Evolutionary conservation across 30 jellyfish, hydroid and myxozoan genomes (phyloP).

Genomic region (Cassiopea andromeda): DNA sequence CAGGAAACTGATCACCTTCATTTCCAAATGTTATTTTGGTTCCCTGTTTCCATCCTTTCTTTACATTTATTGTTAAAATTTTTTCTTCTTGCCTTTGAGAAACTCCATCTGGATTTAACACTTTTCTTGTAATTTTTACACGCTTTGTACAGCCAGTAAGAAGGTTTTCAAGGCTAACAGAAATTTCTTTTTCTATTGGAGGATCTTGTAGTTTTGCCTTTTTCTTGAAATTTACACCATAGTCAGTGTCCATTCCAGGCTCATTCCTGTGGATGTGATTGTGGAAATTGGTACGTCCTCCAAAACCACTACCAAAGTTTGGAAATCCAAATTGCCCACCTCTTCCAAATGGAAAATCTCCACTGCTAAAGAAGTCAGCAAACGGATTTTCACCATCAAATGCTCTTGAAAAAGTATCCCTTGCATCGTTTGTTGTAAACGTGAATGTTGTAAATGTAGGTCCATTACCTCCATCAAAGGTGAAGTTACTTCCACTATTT

Average conservation of each 20-base stretch:
- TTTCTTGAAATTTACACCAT: constrained; percentile 47
- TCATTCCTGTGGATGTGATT: constrained; percentile 35
- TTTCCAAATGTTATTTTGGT: constrained; percentile 84
- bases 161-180: constrained; percentile 74
- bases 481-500: constrained; percentile 40
- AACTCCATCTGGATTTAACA: constrained; percentile 53
- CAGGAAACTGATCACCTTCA: constrained; percentile 88
- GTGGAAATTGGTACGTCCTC: constrained; percentile 36
- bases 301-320: constrained; percentile 45
- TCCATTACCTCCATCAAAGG: constrained; percentile 54
- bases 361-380: constrained; percentile 44
- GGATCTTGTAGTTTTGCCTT: constrained; percentile 81
- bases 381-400: constrained; percentile 76
- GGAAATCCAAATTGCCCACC: constrained; percentile 49
- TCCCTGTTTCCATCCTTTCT: constrained; percentile 97
- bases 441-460: constrained; percentile 61
- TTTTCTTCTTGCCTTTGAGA: constrained; percentile 55
- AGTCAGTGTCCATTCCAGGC: constrained; percentile 52
- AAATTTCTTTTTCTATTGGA: constrained; percentile 76
- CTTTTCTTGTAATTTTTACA: constrained; percentile 77
- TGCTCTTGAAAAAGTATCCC: constrained; percentile 74
- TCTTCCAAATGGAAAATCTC: constrained; percentile 63
- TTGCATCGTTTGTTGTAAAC: constrained; percentile 86
- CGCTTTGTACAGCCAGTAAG: constrained; percentile 78
- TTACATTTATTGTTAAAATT: constrained; percentile 68